These are phyloP conservation scores for Portunus trituberculatus DNA, from an alignment of 1,140 invertebrate species.

Conservation along the genomic window DNA sequence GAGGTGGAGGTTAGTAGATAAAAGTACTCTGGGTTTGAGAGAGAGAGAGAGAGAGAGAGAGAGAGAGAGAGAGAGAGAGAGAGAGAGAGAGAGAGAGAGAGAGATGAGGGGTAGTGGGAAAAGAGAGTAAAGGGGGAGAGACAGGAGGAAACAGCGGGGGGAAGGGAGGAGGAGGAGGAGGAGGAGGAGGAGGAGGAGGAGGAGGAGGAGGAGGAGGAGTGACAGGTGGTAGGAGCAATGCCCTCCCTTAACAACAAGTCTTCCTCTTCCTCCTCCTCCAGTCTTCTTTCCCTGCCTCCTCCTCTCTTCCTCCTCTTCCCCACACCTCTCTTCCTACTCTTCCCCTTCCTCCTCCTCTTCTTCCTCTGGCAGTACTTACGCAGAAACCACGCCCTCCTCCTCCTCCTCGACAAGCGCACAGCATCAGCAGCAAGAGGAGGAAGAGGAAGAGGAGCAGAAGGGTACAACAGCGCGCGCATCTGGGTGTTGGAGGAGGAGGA, in stretches of 20 bases:
- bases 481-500: not conserved
- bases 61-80: constrained; percentile 3
- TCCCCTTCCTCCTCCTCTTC: not conserved
- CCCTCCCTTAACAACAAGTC: not conserved
- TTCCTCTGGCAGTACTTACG: not conserved
- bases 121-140: not conserved
- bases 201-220: constrained; percentile 16
- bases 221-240: not conserved
- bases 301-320: not conserved
- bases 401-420: not conserved
- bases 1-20: not conserved
- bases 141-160: not conserved
- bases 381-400: not conserved
- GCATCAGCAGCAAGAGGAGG: too few species aligned
- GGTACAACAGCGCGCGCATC: too few species aligned
- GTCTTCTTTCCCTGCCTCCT: not conserved
- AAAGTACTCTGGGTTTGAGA: not conserved
- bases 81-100: not conserved
- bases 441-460: too few species aligned
- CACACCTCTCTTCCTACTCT: not conserved
- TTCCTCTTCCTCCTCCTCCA: not conserved
- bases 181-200: not conserved
- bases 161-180: not conserved
- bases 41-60: not conserved
- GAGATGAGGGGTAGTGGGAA: not conserved